Base-by-base conservation (phyloP, 2,888 invertebrate species). In the Philereme vetulata region DNA sequence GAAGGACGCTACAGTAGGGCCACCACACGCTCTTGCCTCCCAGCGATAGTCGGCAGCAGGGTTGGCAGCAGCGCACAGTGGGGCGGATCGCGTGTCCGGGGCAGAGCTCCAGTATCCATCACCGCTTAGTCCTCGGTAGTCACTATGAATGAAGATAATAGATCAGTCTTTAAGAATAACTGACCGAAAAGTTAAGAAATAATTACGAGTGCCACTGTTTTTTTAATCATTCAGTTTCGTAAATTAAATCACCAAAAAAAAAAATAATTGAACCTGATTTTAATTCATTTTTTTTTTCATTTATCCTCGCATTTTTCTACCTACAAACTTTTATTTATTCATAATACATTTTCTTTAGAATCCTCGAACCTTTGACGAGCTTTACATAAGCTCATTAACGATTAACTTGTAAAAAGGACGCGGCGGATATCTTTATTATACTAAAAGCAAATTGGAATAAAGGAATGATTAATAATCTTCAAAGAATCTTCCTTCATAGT, bases 81-180 rank as follows among this genome's bases (percentile, higher is more conserved):
- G 95, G 4, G 92, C 93, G 9, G 93, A 88, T 34, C 88, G 80
- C 55, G 93, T 89, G 77, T 94, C 94, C 36, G 94, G 90, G 0
- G 95, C 95, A 51, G 96, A 94, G 61, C 95, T 95, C 96, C 96
- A 96, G 80, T 95, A 95, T 9, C 96, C 96, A 51, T 94, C 94
- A 32, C 93, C 87, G 63, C 92, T 93, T 66, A 95, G 78, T 0
- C 93, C 93, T 38, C 93, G 93, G 73, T 94, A 94, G 77, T 95
- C 94, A 51, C 95, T 95, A 61, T 4, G 34, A 35, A 35, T 11
- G 3, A 40, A 32, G 36, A 44, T 40, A 49, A 49, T 3, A 48
- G 45, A 38, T 38, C 7, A 38, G 38, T 38, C 38, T 1, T 21
- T 21, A 21, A 21, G 21, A 21, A 21, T 21, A 21, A 21, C 21